These are phyloP conservation scores for Ormyrus pomaceus DNA, from an alignment of 2,888 invertebrate species.

Conservation along the genomic window DNA sequence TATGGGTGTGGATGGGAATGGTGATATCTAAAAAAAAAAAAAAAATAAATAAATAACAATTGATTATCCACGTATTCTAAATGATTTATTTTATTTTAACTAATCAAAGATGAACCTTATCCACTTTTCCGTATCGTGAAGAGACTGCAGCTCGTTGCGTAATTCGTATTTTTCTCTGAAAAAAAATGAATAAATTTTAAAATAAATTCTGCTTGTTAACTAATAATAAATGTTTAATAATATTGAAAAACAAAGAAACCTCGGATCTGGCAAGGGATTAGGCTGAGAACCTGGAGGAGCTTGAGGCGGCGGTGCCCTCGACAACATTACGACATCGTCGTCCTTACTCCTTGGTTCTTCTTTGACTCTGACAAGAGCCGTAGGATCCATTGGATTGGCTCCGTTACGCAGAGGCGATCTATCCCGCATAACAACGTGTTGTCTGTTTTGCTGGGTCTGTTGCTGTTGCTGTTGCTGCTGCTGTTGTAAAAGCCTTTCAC, in stretches of 20 bases:
- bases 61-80: too few species aligned
- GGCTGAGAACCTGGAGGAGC: constrained; percentile 72
- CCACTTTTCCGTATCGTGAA: constrained; percentile 57
- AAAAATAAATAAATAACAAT: too few species aligned
- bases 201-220: background rate
- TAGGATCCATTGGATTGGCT: constrained; percentile 62
- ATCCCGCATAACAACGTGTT: constrained; percentile 76
- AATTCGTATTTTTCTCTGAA: constrained; percentile 55
- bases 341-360: constrained; percentile 81
- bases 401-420: constrained; percentile 88
- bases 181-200: constrained; percentile 1
- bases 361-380: constrained; percentile 79
- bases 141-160: constrained; percentile 50
- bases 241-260: constrained; percentile 70
- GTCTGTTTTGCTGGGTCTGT: constrained; percentile 62
- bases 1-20: constrained; percentile 75
- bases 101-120: constrained; percentile 48
- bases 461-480: constrained; percentile 59
- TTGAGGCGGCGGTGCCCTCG: constrained; percentile 65
- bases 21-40: constrained; percentile 74
- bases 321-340: constrained; percentile 76
- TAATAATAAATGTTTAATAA: background rate
- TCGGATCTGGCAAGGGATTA: constrained; percentile 76
- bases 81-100: too few species aligned
- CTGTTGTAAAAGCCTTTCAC: constrained; percentile 76